Base-by-base conservation (phyloP, 2,888 invertebrate species). In the Tenthredo scrophulariae region DNA sequence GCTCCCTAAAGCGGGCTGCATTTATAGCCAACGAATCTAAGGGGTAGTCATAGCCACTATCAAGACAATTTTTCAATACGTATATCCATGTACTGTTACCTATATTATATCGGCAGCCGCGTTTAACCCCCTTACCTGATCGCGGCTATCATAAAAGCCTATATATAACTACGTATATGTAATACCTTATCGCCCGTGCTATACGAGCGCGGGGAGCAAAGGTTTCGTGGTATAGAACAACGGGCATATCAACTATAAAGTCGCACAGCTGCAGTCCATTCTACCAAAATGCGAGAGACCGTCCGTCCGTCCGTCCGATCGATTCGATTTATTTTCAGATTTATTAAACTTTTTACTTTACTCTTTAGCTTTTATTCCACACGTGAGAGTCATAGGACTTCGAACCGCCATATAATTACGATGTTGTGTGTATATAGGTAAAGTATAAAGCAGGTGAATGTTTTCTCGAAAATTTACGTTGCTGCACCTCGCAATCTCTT, bases 21-120 rank as follows among this genome's bases (percentile, higher is more conserved):
- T 91, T 89, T 91, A 91, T 91, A 91, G 88, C 85, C 86, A 50
- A 77, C 80, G 74, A 83, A 83, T 75, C 84, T 79, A 77, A 85
- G 46, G 88, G 87, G 92, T 92, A 89, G 91, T 87, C 91, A 91
- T 92, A 90, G 91, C 33, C 88, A 92, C 91, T 91, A 92, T 91
- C 91, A 87, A 83, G 58, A 80, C 4, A 26, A 40, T 26, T 37
- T 46, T 67, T 58, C 65, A 40, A 83, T 70, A 62, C 80, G 46
- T 65, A n/a, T 46, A 82, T 40, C 46, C 46, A 67, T 26, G 6
- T 33, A 10, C 5, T 6, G 33, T 22, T 22, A 54, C n/a, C n/a
- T 54, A 50, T 5, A n/a, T n/a, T n/a, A 50, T 62, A 62, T 62
- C 26, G 62, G 1, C 26, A 26, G 29, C 46, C 83, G 15, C 26